Percentiles rank a stretch among this genome's conserved stretches.
These are phyloP conservation scores for Eretmochelys imbricata DNA, from an alignment of 2,113 vertebrate genomes.

Conservation along the genomic window DNA sequence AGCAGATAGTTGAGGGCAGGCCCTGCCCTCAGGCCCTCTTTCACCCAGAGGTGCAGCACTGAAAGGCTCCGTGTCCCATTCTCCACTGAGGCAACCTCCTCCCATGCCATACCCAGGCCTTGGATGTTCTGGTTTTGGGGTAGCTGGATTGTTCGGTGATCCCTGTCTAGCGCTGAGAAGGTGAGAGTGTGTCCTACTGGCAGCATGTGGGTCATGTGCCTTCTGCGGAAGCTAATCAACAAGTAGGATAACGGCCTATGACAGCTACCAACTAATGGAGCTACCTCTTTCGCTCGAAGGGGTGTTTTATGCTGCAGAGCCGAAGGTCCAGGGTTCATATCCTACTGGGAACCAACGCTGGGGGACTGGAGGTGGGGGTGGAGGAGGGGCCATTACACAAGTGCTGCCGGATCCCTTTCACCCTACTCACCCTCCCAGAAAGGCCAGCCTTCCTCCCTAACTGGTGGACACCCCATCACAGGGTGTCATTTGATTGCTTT, in stretches of 20 bases:
- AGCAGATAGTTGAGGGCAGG: neutral
- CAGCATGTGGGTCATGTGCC: neutral
- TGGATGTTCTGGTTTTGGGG: neutral
- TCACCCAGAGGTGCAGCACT: too few relatives aligned
- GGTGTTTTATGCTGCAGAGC: neutral
- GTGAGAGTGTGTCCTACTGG: neutral
- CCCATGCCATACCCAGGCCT: neutral
- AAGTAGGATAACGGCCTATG: neutral
- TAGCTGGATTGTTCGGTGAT: neutral
- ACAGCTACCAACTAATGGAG: neutral
- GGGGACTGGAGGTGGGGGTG: neutral
- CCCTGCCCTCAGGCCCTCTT: neutral
- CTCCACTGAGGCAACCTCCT: neutral
- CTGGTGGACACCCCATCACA: too few relatives aligned
- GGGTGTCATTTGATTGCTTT: too few relatives aligned
- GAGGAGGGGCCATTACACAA: neutral
- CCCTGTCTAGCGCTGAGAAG: neutral
- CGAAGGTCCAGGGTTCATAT: neutral
- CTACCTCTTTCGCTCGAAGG: too few relatives aligned
- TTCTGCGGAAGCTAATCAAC: too few relatives aligned
- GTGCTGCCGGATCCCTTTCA: neutral
- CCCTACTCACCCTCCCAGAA: too few relatives aligned
- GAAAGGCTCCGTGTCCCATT: neutral
- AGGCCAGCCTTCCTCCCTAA: too few relatives aligned
- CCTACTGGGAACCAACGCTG: neutral